Evolutionary conservation across 92 coral and sea anemone genomes (phyloP), one percentile per base, ranked within the genome.

Genomic region (Porites rus): DNA sequence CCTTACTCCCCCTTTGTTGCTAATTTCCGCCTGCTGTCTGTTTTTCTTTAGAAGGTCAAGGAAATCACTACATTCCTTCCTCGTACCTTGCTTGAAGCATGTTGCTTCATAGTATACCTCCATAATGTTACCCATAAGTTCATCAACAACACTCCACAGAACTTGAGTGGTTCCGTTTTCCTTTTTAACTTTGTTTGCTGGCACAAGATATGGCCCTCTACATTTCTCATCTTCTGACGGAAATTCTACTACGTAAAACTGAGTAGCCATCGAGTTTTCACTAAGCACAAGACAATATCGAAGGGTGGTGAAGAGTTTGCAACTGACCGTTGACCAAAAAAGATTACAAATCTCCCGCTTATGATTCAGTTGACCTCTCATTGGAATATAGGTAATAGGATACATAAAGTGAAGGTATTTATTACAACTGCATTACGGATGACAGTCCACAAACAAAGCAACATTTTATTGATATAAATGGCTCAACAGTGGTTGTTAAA

Each of bases 61-160:
- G 68, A 74, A 53, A 11, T 54, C 88, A 20, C 72, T 51, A 22
- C 73, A 61, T 76, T n/a, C 31, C 31, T 28, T 28, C 31, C 2
- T 28, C 31, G 4, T 28, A 28, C 31, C 31, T 28, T 28, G 31
- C 31, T 28, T 28, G 31, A 1, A 0, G 31, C 71, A 52, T 53
- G 20, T 52, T 1, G 86, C 86, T 61, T 84, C 88, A 63, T 24
- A 84, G 72, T 73, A 74, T 19, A 71, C 65, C 24, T 84, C 88
- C 65, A 20, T 74, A 21, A 84, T 4, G 54, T 16, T 28, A 20
- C 89, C 83, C 28, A 63, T 76, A 7, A 72, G 76, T 59, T 76
- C 75, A 85, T 85, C 89, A 21, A 85, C 89, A 28, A 77, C 84
- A 56, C 84, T 86, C 84, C 89, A 86, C 77, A 78, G 73, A 70